These are phyloP conservation scores for Drosophila nigrodunni DNA, from an alignment of 1,140 invertebrate genomes.

Conservation along the genomic window DNA sequence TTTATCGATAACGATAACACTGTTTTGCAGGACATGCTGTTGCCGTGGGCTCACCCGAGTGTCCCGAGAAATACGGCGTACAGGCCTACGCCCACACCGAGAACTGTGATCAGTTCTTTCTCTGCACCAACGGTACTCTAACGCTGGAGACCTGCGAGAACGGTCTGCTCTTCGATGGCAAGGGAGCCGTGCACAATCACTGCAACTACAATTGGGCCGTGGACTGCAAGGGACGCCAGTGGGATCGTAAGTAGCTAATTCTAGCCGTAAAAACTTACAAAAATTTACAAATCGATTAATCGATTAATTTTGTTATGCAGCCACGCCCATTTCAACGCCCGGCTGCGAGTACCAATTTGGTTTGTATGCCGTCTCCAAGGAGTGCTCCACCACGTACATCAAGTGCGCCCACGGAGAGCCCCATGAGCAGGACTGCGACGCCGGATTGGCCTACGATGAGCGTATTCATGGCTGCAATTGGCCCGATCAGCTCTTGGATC, in stretches of 20 bases:
- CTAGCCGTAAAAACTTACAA: neutral
- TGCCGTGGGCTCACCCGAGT: conserved; percentile 85
- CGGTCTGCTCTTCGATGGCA: conserved; percentile 95
- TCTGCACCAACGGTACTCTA: conserved; percentile 95
- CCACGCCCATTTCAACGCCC: conserved; percentile 90
- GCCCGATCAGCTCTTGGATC: conserved; percentile 94
- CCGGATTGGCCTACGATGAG: conserved; percentile 94
- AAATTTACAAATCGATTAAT: too few relatives aligned
- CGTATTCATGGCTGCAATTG: conserved; percentile 96
- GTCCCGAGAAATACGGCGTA: conserved; percentile 89
- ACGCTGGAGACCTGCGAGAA: conserved; percentile 96
- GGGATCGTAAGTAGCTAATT: conserved; percentile 88
- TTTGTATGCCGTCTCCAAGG: conserved; percentile 91
- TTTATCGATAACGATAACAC: neutral
- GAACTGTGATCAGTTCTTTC: conserved; percentile 94
- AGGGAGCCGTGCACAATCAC: conserved; percentile 94
- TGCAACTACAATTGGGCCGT: conserved; percentile 98
- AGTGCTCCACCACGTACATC: conserved; percentile 93
- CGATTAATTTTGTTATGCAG: conserved; percentile 84
- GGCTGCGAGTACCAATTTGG: conserved; percentile 96
- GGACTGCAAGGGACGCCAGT: conserved; percentile 93
- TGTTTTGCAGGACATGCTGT: conserved; percentile 64
- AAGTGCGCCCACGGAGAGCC: conserved; percentile 94
- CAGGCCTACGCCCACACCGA: conserved; percentile 94
- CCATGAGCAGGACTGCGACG: conserved; percentile 91